Evolutionary conservation across 1,140 invertebrate genomes (phyloP).

Genomic region (Odontomachus brunneus): DNA sequence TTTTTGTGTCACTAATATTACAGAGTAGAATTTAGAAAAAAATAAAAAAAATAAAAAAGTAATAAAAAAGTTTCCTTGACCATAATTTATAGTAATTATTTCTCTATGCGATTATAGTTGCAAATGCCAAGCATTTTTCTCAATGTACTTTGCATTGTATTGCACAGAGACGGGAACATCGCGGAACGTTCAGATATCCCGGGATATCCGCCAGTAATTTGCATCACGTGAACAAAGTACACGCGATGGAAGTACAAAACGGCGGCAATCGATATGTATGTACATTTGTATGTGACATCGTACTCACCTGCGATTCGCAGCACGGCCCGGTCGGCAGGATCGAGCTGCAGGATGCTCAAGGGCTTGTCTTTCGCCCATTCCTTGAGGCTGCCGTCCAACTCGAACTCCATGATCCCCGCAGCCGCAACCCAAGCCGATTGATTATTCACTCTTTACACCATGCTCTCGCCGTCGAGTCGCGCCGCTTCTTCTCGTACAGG

Average conservation of each 20-base stretch:
- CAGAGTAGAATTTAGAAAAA: too few species aligned
- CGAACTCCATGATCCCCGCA: slow-evolving; percentile 89
- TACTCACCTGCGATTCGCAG: slow-evolving; percentile 96
- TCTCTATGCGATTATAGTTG: too few species aligned
- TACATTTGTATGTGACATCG: background rate
- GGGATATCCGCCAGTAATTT: background rate
- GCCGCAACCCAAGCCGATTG: slow-evolving; percentile 25
- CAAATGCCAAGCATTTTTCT: too few species aligned
- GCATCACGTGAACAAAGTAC: background rate
- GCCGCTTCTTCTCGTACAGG: slow-evolving; percentile 17
- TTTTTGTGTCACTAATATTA: too few species aligned
- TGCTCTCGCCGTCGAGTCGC: slow-evolving; percentile 41
- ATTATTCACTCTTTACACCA: slow-evolving; percentile 63
- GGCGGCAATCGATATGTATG: background rate
- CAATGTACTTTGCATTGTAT: too few species aligned
- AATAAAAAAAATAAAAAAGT: too few species aligned
- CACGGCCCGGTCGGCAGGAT: slow-evolving; percentile 97
- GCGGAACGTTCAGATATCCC: background rate
- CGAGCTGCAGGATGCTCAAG: slow-evolving; percentile 96
- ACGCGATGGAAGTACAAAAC: background rate
- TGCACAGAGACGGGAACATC: too few species aligned
- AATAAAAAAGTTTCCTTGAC: too few species aligned
- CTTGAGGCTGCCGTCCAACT: slow-evolving; percentile 93
- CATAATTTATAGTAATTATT: too few species aligned
- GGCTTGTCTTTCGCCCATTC: slow-evolving; percentile 98